A percentile compares a stretch with the other conserved stretches of the same genome.
These are phyloP conservation scores for Chirona hameri DNA, from an alignment of 2,888 invertebrate species.

Conservation along the genomic window DNA sequence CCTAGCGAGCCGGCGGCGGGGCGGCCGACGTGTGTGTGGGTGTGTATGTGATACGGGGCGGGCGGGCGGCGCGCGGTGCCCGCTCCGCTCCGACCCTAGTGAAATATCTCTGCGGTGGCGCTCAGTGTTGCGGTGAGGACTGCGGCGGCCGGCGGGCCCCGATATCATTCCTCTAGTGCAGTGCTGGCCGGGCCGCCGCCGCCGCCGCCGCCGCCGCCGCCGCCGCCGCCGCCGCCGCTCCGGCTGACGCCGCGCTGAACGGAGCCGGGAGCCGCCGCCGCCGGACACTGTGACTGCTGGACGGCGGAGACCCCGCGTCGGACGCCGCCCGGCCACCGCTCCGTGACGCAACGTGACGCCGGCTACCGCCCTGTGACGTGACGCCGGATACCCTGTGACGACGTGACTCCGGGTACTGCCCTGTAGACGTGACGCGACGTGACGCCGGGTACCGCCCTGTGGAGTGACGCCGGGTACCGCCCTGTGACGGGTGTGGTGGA, in stretches of 20 bases:
- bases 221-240: no score
- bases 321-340: no score
- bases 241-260: not conserved
- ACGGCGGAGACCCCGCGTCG: no score
- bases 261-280: not conserved
- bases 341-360: no score
- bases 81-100: not conserved
- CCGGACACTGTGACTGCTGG: no score
- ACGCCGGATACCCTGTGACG: no score
- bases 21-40: not conserved
- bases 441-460: not conserved
- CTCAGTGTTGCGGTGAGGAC: not conserved
- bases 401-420: no score
- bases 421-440: no score
- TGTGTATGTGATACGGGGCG: not conserved
- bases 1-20: slow-evolving; percentile 58
- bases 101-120: not conserved
- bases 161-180: not conserved
- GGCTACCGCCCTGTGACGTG: no score
- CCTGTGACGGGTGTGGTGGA: no score
- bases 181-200: not conserved
- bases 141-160: not conserved
- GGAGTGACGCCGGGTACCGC: not conserved
- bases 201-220: not conserved
- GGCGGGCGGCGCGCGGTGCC: not conserved